Evolutionary conservation across 2,797 vertebrate species (phyloP).

Genomic region (Uromys caudimaculatus): DNA sequence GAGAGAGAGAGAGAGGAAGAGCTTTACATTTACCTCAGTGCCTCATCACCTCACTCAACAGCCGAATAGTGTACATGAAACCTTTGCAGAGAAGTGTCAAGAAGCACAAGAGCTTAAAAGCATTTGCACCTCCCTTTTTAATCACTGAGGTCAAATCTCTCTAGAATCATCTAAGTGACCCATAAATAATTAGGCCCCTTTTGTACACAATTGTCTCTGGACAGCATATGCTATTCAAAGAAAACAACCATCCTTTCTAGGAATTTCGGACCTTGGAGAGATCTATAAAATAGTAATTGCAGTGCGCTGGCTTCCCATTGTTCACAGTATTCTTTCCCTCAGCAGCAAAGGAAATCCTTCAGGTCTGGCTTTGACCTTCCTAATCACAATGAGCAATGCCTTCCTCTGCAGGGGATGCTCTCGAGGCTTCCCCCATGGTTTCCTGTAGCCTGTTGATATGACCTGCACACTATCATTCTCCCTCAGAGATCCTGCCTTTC

Average conservation of each 20-base stretch:
- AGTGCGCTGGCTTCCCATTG: not conserved
- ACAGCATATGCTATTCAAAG: not conserved
- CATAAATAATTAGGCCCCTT: not conserved
- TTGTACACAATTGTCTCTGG: not conserved
- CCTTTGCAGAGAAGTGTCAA: not conserved
- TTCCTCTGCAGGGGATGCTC: not conserved
- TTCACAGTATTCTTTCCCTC: not conserved
- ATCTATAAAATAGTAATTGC: not conserved
- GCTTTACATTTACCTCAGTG: no score
- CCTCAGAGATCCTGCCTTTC: not conserved
- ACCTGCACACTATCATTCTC: not conserved
- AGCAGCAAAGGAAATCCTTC: not conserved
- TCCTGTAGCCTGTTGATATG: not conserved
- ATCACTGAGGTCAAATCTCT: not conserved
- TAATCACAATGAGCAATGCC: not conserved
- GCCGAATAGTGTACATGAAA: not conserved
- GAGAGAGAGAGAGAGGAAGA: no score
- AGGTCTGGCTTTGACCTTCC: not conserved
- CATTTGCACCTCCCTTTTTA: not conserved
- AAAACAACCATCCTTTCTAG: slow-evolving; percentile 21
- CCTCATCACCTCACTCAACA: not conserved
- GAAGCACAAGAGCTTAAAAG: not conserved
- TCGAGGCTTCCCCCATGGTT: not conserved
- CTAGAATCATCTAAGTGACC: not conserved
- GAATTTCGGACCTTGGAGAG: not conserved